Evolutionary conservation across 2,888 invertebrate genomes (phyloP).

Genomic region (Tinea trinotella): DNA sequence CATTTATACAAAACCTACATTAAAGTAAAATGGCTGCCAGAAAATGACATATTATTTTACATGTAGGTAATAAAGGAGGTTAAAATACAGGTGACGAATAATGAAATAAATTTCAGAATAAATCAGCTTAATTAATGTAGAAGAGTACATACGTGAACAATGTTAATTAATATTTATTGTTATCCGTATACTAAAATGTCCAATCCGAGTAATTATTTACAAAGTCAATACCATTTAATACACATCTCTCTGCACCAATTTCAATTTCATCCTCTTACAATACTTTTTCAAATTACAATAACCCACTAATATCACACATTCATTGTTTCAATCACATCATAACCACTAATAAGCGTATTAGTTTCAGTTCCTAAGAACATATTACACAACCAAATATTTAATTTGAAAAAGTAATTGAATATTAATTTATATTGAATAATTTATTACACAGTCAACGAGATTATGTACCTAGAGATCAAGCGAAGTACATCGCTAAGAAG

Average conservation of each 20-base stretch:
- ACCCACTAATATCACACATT: conserved; percentile 2
- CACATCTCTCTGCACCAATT: not conserved
- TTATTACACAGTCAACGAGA: not conserved
- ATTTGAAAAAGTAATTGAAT: not conserved
- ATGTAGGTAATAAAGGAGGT: no score
- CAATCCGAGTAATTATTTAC: not conserved
- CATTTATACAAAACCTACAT: no score
- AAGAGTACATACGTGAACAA: not conserved
- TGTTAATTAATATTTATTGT: not conserved
- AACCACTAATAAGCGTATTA: not conserved
- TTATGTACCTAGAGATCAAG: no score
- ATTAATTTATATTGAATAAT: not conserved
- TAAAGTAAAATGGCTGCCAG: no score
- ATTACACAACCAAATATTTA: conserved; percentile 2
- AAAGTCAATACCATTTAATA: not conserved
- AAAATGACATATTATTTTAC: no score
- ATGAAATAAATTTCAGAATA: not conserved
- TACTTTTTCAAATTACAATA: conserved; percentile 6
- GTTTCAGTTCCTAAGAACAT: not conserved
- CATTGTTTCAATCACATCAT: not conserved
- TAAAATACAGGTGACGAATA: no score
- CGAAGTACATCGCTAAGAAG: no score
- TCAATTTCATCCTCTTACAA: not conserved
- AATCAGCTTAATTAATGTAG: not conserved
- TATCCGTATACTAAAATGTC: not conserved